Evolutionary conservation across 2,888 invertebrate genomes (phyloP), one percentile per base, ranked within the genome.

Genomic region (Parnassius orleans): DNA sequence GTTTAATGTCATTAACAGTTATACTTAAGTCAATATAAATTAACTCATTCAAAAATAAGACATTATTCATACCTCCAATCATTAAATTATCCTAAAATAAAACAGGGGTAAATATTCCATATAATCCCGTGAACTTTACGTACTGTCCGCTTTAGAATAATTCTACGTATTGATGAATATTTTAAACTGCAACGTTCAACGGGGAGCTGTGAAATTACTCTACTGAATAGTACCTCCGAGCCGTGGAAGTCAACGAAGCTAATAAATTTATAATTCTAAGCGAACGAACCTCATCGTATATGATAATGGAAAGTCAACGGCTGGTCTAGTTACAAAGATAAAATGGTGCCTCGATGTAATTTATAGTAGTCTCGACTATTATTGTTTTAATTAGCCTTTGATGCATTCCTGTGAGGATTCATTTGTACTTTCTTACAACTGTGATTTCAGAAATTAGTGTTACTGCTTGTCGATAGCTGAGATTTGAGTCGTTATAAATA

Each of bases 251-350:
- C 71, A 69, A 72, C 72, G 64, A 67, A 67, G 75, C 69, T 78
- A 72, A 76, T 87, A 81, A 81, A 87, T 88, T 79, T 82, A 79
- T 84, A 82, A 87, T 78, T 78, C 77, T 63, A 68, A 69, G 72
- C 73, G 68, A 75, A 73, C 70, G 68, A 74, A 77, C 70, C 81
- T 86, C 86, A 86, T 86, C 76, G 69, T 68, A 72, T 86, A 84
- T 86, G 81, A 83, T 86, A 86, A 87, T 86, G 79, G 75, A 80
- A 81, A 81, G 77, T 79, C 78, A 73, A 46, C 46, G 46, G n/a
- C 72, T 78, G 70, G 73, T 72, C 74, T 72, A 74, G 73, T 77
- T 75, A 71, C 66, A 72, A 69, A 77, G 77, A 75, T 76, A 75
- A n/a, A 76, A 76, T 72, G 69, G 73, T 76, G 69, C 71, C 71